These are phyloP conservation scores for Eospalax fontanierii DNA, from an alignment of 2,797 vertebrate genomes.

Conservation along the genomic window DNA sequence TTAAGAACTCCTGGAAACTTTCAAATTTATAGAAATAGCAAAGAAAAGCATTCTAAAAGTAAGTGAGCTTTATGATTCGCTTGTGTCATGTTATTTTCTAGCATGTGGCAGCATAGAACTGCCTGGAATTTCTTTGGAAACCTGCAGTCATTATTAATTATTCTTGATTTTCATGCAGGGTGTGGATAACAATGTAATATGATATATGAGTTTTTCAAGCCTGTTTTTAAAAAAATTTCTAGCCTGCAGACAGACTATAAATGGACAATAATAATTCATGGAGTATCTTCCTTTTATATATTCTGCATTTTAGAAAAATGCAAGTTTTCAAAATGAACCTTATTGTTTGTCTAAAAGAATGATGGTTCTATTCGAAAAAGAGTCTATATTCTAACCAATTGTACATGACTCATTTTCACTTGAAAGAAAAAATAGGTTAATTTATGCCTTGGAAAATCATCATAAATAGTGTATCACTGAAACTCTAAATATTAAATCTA, in stretches of 20 bases:
- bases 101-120: neutral
- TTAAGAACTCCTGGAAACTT: neutral
- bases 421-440: neutral
- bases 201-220: neutral
- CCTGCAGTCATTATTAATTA: slow-evolving; percentile 16
- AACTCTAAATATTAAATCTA: slow-evolving; percentile 38
- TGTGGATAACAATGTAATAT: neutral
- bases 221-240: neutral
- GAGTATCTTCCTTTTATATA: slow-evolving; percentile 44
- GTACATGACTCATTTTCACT: neutral
- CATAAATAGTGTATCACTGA: neutral
- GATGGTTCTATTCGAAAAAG: slow-evolving; percentile 46
- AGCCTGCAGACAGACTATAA: slow-evolving; percentile 36
- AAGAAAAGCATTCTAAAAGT: neutral
- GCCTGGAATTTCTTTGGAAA: neutral
- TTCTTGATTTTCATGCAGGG: neutral
- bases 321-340: slow-evolving; percentile 28
- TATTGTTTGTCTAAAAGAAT: slow-evolving; percentile 56
- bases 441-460: neutral
- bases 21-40: slow-evolving; percentile 10
- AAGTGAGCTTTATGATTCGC: neutral
- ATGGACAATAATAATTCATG: slow-evolving; percentile 51
- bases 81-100: neutral
- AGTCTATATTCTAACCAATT: slow-evolving; percentile 29
- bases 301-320: neutral